These are phyloP conservation scores for Xiphorhynchus erythropygius DNA, from an alignment of 2,797 vertebrate genomes.

Conservation along the genomic window DNA sequence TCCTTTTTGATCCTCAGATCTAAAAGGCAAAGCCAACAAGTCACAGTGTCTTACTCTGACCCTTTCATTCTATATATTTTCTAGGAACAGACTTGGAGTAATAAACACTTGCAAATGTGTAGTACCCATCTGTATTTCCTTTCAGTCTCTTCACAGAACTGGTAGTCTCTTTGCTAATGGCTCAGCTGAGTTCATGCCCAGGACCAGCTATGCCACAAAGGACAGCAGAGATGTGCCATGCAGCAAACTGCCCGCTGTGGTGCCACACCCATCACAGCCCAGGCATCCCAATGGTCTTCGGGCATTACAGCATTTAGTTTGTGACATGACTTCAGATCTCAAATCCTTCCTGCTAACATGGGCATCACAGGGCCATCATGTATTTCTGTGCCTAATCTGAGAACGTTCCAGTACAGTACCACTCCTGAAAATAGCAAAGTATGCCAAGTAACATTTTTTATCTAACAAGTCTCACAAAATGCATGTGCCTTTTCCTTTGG, in stretches of 20 bases:
- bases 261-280: neutral
- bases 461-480: neutral
- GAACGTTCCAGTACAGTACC: neutral
- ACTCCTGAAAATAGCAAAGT: neutral
- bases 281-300: accelerated
- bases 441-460: neutral
- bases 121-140: neutral
- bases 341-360: accelerated
- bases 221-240: neutral
- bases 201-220: neutral
- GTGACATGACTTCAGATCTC: neutral
- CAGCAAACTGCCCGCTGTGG: neutral
- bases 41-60: conserved; percentile 16
- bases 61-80: conserved; percentile 27
- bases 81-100: conserved; percentile 1
- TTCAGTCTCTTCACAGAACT: neutral
- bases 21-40: conserved; percentile 15
- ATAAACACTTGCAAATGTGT: conserved; percentile 30
- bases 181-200: neutral
- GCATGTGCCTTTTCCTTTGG: neutral
- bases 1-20: conserved; percentile 48
- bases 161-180: neutral
- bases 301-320: neutral
- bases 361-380: neutral
- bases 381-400: neutral